Conservation (phyloP, 2,113 vertebrate genomes). For the Callocephalon fimbriatum region DNA sequence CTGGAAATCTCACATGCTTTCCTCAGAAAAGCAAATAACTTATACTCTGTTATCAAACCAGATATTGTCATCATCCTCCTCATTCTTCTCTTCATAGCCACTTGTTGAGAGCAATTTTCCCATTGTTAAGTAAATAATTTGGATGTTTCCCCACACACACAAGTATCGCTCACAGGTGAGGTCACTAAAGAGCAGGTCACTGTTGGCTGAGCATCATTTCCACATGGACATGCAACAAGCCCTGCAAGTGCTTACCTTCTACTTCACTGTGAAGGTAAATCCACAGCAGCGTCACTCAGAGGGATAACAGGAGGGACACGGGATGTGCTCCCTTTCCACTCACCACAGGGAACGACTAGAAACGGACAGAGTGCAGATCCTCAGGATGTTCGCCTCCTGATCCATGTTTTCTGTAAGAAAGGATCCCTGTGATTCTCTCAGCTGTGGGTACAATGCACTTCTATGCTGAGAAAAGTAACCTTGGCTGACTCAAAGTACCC, state of each 20-base stretch:
- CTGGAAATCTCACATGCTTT: neutral
- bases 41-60: neutral
- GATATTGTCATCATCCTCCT: neutral
- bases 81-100: neutral
- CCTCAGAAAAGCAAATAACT: neutral
- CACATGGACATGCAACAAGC: rapidly evolving
- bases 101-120: neutral
- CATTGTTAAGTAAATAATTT: neutral
- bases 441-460: neutral
- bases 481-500: neutral
- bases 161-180: neutral
- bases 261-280: neutral
- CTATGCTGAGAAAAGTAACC: neutral
- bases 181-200: neutral
- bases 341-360: neutral
- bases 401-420: neutral
- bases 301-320: rapidly evolving
- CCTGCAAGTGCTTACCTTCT: neutral
- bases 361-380: neutral
- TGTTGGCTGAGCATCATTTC: neutral
- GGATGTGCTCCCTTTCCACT: neutral
- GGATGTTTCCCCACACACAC: rapidly evolving
- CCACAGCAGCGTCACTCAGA: neutral
- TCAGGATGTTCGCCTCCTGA: neutral
- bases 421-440: neutral